Percentiles rank a stretch among this genome's conserved stretches.
Conservation (phyloP, 2,113 vertebrate species). For the Oreotrochilus melanogaster region DNA sequence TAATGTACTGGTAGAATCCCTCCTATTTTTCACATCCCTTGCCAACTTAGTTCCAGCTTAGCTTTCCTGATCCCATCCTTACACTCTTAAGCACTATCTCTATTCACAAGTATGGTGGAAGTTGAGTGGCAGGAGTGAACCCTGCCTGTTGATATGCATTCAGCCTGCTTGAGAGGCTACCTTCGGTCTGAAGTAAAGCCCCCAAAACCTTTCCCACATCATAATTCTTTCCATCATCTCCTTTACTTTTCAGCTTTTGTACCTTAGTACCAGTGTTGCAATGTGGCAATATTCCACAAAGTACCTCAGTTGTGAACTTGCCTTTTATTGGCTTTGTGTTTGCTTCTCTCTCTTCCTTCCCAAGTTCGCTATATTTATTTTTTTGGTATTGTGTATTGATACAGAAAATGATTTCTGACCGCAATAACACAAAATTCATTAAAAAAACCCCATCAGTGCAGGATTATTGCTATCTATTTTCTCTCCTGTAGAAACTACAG, state of each 20-base stretch:
- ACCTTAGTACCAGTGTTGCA: not conserved
- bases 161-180: not conserved
- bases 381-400: not conserved
- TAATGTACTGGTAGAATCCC: rapidly evolving
- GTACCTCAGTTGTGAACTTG: not conserved
- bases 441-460: not conserved
- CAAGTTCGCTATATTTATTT: not conserved
- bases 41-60: not conserved
- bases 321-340: not conserved
- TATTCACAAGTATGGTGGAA: not conserved
- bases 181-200: not conserved
- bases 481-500: not conserved
- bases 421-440: not conserved
- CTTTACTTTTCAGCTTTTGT: not conserved
- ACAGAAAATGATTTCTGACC: not conserved
- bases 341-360: not conserved
- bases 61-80: not conserved
- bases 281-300: rapidly evolving
- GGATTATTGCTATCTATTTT: not conserved
- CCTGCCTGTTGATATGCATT: not conserved
- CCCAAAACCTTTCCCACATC: not conserved
- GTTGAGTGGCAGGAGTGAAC: not conserved
- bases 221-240: not conserved
- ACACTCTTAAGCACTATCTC: not conserved
- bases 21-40: not conserved